Evolutionary conservation across 2,113 vertebrate species (phyloP), one percentile per base, ranked within the genome.

Genomic region (Scortum barcoo): DNA sequence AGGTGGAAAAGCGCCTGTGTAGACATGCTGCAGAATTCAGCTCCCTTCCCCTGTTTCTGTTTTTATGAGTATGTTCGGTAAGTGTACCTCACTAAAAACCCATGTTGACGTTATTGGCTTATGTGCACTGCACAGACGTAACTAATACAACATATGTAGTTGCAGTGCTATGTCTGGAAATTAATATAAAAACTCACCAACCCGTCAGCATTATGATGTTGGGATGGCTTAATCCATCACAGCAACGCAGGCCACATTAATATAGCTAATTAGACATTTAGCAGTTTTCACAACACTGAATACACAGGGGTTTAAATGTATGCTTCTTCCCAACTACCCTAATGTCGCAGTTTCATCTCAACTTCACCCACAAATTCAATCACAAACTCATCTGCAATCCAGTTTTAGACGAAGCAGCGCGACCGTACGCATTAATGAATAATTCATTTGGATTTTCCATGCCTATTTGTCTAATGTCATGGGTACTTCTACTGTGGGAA

Each of bases 381-480:
- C 48, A 77, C 19, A 71, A 54, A 38, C 50, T 60, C 4, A 40
- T 60, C 26, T 13, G 46, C 24, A 68, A 81, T 76, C 61, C 8
- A 75, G 62, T 75, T 85, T 71, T 24, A 53, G 36, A 61, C 36
- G 26, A 69, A 30, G 57, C 65, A 50, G 50, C 19, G 10, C 44
- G 79, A 46, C 30, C 33, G 9, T 7, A 40, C 44, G 28, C 28
- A 56, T 82, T 62, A 66, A 83, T 26, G 30, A 75, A 9, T 22
- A 69, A 87, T 83, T 79, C 1, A 80, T 85, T 85, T 65, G 40
- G 14, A 87, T 84, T 86, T 78, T 16, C 19, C 58, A 62, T 48
- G 72, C 33, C 1, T 2, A 67, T 88, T 72, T 74, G 51, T 56
- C 62, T 79, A 75, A 78, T 60, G 42, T 85, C 51, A 78, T 16